Evolutionary conservation across 2,797 vertebrate species (phyloP), one percentile per base, ranked within the genome.

Genomic region (Phataginus tricuspis): DNA sequence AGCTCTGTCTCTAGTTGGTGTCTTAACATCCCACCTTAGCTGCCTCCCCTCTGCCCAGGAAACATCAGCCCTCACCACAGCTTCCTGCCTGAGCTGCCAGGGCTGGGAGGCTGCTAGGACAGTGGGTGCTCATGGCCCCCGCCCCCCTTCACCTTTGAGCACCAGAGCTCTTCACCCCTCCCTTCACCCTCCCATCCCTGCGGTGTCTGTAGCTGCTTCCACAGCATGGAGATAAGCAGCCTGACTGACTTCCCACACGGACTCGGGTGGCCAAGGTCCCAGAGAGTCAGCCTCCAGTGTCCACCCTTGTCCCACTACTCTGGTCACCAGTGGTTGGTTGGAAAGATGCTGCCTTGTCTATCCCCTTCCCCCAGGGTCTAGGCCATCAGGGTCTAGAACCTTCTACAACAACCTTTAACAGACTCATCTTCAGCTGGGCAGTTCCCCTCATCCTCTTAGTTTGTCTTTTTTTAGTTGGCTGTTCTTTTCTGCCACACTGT

Each of bases 11-110:
- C 78, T 51, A 7, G 45, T 0, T 63, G 59, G 82, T 69, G 64
- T 90, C 83, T 90, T 66, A 12, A 34, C 61, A 39, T 7, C 63
- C 66, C 61, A 45, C 74, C 69, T 74, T 0, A 0, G 27, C 87
- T 31, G 5, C 90, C 85, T 42, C 71, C 75, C 16, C 61, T 42
- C 71, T 37, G 64, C 74, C 68, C 75, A 82, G 97, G 94, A 97
- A 97, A 72, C 83, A 45, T 90, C 83, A 37, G 85, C 37, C 88
- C 72, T 61, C 68, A 93, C 97, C 97, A 12, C 97, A 97, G 82
- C 91, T 97, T 98, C 97, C 97, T 96, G 96, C 85, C 95, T 72
- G 59, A 74, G 88, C 63, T 66, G 86, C 89, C 53, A 12, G 93
- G 78, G 86, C 34, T 1, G 53, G 1, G 13, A 49, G 55, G 88